Base-by-base conservation (phyloP, 2,888 invertebrate species). In the Mythimna vitellina region DNA sequence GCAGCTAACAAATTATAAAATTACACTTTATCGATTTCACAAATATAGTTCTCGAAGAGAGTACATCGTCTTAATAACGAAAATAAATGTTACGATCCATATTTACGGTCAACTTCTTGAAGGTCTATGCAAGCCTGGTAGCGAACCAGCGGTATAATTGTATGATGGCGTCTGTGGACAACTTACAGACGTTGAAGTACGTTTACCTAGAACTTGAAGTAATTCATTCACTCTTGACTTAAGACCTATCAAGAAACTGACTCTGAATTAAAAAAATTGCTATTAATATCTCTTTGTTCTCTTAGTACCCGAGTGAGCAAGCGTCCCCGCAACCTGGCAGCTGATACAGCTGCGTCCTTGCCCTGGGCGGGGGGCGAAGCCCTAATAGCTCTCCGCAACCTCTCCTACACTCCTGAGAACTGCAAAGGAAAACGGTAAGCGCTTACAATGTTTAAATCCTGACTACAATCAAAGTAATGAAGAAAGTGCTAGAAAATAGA, bases 301-400 rank as follows among this genome's bases (percentile, higher is more conserved):
- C 73, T 62, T 86, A 95, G 96, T 76, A 87, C 94, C 0, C 93
- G 95, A 0, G 92, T 96, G 49, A 90, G 93, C 82, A 93, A 93
- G 82, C 91, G 96, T 0, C 96, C 96, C 0, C 89, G 90, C 4
- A 85, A 89, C 4, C 74, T 95, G 60, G 85, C 92, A 1, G 95
- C 96, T 10, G 96, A 96, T 79, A 86, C 89, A 4, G 96, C 96
- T 10, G 96, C 96, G 0, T 82, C 94, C 10, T 81, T 96, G 56
- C 94, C 96, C 0, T 94, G 95, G 94, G 88, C 89, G 12, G 96
- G 94, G 1, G 81, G 90, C 0, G 76, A 84, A 12, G 96, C 95
- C 22, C 83, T 95, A 64, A 70, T 75, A 12, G 93, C 95, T 0
- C 78, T 94, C 0, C 86, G 90, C 1, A 58, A 71, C 7, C 86